Conservation (phyloP, 2,888 invertebrate species). For the Microctonus brassicae region DNA sequence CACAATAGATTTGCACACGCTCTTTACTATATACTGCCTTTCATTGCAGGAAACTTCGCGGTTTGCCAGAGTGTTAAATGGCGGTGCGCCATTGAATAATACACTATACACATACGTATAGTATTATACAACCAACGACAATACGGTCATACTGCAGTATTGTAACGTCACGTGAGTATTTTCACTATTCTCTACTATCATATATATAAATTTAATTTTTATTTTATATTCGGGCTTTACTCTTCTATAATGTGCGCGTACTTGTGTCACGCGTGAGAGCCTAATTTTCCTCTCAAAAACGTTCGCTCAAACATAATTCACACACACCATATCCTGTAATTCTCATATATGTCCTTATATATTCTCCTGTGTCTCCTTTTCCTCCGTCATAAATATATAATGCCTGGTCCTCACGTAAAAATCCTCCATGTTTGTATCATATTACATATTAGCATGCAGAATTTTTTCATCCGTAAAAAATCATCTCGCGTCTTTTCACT, state of each 20-base stretch:
- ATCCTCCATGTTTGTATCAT: too few relatives aligned
- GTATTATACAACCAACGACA: conserved; percentile 51
- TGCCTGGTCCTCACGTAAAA: neutral
- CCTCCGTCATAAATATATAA: neutral
- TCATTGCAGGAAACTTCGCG: conserved; percentile 65
- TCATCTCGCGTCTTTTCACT: neutral
- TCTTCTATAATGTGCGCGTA: conserved; percentile 43
- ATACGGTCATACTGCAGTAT: conserved; percentile 60
- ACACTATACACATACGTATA: too few relatives aligned
- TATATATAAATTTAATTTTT: neutral
- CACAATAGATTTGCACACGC: conserved; percentile 61
- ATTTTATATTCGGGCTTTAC: neutral
- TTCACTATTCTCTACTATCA: neutral
- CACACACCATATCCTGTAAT: neutral
- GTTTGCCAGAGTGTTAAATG: conserved; percentile 63
- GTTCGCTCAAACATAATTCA: conserved; percentile 14
- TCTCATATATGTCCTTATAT: neutral
- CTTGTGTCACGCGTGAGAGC: conserved; percentile 38
- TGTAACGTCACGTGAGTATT: conserved; percentile 50
- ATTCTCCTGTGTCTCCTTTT: neutral
- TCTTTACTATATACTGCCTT: conserved; percentile 57
- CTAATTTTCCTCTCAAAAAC: conserved; percentile 29
- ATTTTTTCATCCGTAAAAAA: neutral
- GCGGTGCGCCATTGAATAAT: conserved; percentile 61
- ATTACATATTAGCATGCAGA: neutral